phyloP scores from a whole-genome alignment of 2,797 vertebrate genomes.

The Sitta carolinensis region DNA sequence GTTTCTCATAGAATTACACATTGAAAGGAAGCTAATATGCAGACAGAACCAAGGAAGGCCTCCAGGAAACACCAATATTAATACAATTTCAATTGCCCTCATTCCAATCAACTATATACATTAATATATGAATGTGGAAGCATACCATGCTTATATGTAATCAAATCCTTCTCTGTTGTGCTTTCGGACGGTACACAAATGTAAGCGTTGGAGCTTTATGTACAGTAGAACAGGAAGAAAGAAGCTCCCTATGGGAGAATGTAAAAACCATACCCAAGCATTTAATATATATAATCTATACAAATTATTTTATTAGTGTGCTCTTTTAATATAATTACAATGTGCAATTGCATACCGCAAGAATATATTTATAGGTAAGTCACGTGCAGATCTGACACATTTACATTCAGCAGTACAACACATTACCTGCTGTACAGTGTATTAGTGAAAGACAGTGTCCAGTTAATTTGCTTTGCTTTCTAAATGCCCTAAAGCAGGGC shows the following conservation, averaged over 20 bases:
- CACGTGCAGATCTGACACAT: conserved; percentile 72
- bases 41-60: conserved; percentile 73
- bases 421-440: conserved; percentile 54
- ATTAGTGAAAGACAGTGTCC: conserved; percentile 44
- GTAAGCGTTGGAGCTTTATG: conserved; percentile 65
- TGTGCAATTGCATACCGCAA: conserved; percentile 83
- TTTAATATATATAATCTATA: conserved; percentile 84
- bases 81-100: conserved; percentile 74
- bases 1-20: conserved; percentile 69
- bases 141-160: conserved; percentile 33
- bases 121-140: conserved; percentile 48
- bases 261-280: conserved; percentile 80
- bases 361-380: conserved; percentile 74
- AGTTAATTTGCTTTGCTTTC: conserved; percentile 56
- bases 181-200: conserved; percentile 61
- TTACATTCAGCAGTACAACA: conserved; percentile 68
- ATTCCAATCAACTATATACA: conserved; percentile 74
- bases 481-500: conserved; percentile 57
- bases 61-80: conserved; percentile 73
- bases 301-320: conserved; percentile 88
- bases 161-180: conserved; percentile 56
- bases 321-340: conserved; percentile 89
- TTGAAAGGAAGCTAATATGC: conserved; percentile 75
- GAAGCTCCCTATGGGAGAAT: conserved; percentile 74
- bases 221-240: conserved; percentile 76